phyloP scores from a whole-genome alignment of 2,888 invertebrate genomes.

The Eueremaeus valkanovi region DNA sequence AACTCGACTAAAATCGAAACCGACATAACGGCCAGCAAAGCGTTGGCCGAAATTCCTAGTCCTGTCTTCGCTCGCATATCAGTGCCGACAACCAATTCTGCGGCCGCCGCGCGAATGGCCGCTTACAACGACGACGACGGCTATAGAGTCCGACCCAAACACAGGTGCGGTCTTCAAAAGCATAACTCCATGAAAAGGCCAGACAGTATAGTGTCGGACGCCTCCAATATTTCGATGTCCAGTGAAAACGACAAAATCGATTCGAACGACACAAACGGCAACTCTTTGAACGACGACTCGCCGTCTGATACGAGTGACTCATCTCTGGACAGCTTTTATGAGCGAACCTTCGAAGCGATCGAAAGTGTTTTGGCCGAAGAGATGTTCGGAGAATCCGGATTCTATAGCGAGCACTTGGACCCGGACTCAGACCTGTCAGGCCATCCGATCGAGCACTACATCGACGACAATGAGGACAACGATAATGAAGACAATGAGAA shows the following conservation, averaged over 20 bases:
- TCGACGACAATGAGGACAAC: not conserved
- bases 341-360: slow-evolving; percentile 68
- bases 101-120: slow-evolving; percentile 79
- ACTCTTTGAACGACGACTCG: slow-evolving; percentile 43
- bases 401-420: slow-evolving; percentile 60
- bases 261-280: slow-evolving; percentile 18
- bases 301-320: slow-evolving; percentile 52
- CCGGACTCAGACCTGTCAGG: slow-evolving; percentile 56
- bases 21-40: slow-evolving; percentile 46
- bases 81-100: slow-evolving; percentile 42
- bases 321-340: slow-evolving; percentile 68
- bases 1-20: slow-evolving; percentile 49
- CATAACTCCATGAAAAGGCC: slow-evolving; percentile 60
- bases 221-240: slow-evolving; percentile 52
- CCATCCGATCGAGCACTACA: not conserved
- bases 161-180: not conserved
- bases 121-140: slow-evolving; percentile 57
- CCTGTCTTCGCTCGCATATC: slow-evolving; percentile 42
- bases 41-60: slow-evolving; percentile 26
- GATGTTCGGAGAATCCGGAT: slow-evolving; percentile 63
- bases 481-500: not conserved
- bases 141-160: slow-evolving; percentile 63
- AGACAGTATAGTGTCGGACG: slow-evolving; percentile 59
- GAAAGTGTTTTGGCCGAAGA: slow-evolving; percentile 67
- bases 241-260: slow-evolving; percentile 56